Conservation (phyloP, 2,888 invertebrate species). For the Thymelicus sylvestris region DNA sequence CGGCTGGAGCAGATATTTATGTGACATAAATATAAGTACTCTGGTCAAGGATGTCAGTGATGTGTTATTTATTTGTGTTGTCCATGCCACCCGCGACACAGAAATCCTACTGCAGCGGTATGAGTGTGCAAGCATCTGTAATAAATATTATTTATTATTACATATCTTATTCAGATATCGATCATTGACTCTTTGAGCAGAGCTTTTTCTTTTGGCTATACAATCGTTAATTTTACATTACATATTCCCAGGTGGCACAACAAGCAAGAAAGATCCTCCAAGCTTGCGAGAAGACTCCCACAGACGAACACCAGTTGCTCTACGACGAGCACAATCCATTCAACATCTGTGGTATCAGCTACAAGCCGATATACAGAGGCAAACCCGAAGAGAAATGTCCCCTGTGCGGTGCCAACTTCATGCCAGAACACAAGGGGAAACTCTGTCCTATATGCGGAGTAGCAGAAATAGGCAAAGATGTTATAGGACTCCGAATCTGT, state of each 20-base stretch:
- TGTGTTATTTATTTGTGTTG: too few species aligned
- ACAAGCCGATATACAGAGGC: conserved; percentile 97
- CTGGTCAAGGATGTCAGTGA: too few species aligned
- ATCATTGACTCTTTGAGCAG: too few species aligned
- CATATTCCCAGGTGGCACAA: conserved; percentile 88
- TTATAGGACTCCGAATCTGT: conserved; percentile 94
- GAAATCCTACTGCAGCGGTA: too few species aligned
- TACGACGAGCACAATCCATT: conserved; percentile 99
- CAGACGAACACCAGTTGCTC: conserved; percentile 93
- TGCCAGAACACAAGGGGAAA: conserved; percentile 93
- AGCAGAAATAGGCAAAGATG: conserved; percentile 96
- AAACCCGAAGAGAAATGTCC: conserved; percentile 97
- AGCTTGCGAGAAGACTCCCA: conserved; percentile 95
- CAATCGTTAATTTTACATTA: neutral
- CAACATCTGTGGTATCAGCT: conserved; percentile 95
- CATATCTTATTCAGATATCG: too few species aligned
- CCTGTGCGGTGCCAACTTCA: conserved; percentile 94
- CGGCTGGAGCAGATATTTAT: too few species aligned
- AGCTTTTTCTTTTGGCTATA: too few species aligned
- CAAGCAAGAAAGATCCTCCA: conserved; percentile 97
- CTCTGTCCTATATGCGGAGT: conserved; percentile 95
- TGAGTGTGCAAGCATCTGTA: too few species aligned
- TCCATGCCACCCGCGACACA: too few species aligned
- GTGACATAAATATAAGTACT: too few species aligned
- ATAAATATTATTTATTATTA: too few species aligned